A percentile compares a stretch with the other conserved stretches of the same genome.
Conservation (phyloP, 2,113 vertebrate genomes). For the Hylia prasina region DNA sequence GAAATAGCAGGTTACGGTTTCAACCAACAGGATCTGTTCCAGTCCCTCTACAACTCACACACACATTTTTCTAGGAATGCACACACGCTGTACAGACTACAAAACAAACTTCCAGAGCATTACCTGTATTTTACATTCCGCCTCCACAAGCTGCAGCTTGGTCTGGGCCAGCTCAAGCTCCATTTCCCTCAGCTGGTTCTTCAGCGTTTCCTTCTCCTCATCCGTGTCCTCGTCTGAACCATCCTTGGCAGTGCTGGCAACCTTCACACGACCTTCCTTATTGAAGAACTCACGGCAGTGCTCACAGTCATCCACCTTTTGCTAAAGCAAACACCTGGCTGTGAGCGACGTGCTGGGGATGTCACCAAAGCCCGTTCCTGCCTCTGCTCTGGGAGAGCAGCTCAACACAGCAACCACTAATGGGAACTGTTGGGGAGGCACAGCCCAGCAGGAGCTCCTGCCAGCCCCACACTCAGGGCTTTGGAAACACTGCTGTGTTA, state of each 20-base stretch:
- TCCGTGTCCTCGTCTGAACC: constrained; percentile 84
- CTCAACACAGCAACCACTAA: not conserved
- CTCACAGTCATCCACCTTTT: constrained; percentile 88
- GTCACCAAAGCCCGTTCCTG: not conserved
- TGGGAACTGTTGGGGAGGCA: not conserved
- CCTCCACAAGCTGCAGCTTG: constrained; percentile 96
- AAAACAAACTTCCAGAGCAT: not conserved
- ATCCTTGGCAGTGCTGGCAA: constrained; percentile 67
- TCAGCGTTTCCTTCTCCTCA: constrained; percentile 91
- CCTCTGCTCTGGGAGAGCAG: constrained; percentile 4
- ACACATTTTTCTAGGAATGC: not conserved
- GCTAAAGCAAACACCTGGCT: constrained; percentile 59
- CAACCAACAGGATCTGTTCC: not conserved
- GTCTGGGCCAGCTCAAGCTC: constrained; percentile 97
- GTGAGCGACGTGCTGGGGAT: not conserved
- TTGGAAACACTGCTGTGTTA: not conserved
- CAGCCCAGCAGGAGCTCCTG: not conserved
- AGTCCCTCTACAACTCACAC: not conserved
- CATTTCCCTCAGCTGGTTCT: constrained; percentile 97
- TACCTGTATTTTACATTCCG: constrained; percentile 98
- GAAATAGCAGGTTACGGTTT: constrained; percentile 34
- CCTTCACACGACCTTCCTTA: constrained; percentile 81
- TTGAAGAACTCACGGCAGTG: constrained; percentile 85
- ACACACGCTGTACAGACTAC: not conserved
- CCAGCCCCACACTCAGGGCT: not conserved